These are phyloP conservation scores for Charina bottae DNA, from an alignment of 2,113 vertebrate species.

Conservation along the genomic window DNA sequence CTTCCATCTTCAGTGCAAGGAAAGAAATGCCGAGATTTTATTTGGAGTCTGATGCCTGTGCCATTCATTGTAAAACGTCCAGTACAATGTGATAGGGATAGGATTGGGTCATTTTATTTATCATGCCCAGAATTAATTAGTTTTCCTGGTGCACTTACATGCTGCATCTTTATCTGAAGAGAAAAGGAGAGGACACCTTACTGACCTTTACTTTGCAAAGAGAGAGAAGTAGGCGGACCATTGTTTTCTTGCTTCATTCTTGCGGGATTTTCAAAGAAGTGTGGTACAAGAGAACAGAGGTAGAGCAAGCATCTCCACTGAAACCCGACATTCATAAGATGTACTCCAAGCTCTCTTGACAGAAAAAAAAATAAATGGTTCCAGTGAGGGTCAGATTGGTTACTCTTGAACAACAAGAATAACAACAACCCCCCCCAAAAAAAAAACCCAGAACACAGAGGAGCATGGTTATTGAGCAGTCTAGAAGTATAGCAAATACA, in stretches of 20 bases:
- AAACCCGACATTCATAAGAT: not conserved
- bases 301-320: not conserved
- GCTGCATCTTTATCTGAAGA: not conserved
- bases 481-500: not conserved
- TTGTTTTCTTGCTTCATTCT: not conserved
- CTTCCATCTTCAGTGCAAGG: not conserved
- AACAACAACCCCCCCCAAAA: no score
- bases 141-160: not conserved
- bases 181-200: not conserved
- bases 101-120: not conserved
- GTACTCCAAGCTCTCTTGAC: no score
- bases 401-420: not conserved
- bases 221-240: not conserved
- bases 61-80: not conserved
- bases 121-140: not conserved
- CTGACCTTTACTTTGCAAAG: not conserved
- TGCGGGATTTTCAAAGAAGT: not conserved
- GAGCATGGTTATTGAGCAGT: not conserved
- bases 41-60: not conserved
- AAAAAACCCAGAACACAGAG: not conserved
- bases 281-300: not conserved
- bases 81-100: not conserved
- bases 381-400: not conserved
- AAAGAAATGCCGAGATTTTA: not conserved
- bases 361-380: not conserved